Percentiles rank a stretch among this genome's conserved stretches.
These are phyloP conservation scores for Callinectes sapidus DNA, from an alignment of 2,888 invertebrate species.

Conservation along the genomic window DNA sequence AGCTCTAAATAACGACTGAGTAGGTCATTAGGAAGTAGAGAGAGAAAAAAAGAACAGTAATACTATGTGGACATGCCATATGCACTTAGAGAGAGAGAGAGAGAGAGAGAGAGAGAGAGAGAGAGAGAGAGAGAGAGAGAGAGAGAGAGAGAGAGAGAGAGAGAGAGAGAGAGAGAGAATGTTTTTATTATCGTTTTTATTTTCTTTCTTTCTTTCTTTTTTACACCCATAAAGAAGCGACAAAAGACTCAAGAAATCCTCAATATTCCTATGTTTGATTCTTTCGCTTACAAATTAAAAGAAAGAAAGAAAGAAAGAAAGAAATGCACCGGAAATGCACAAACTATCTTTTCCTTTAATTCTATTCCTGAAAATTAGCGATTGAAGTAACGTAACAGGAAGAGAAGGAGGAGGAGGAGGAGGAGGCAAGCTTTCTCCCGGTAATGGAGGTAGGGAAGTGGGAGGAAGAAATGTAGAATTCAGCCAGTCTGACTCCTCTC, in stretches of 20 bases:
- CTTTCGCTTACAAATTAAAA: background rate
- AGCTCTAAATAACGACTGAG: too few species aligned
- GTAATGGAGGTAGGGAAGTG: background rate
- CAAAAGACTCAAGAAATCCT: background rate
- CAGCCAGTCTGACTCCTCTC: background rate
- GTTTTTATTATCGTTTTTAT: too few species aligned
- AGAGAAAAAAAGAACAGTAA: too few species aligned
- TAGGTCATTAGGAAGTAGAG: too few species aligned
- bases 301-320: too few species aligned
- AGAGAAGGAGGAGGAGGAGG: background rate
- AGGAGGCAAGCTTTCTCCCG: conserved; percentile 15
- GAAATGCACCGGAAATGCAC: background rate
- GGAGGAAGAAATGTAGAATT: background rate
- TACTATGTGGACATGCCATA: too few species aligned
- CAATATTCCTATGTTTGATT: background rate
- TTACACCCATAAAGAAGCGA: background rate
- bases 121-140: background rate
- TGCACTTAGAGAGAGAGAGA: too few species aligned
- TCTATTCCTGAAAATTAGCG: background rate
- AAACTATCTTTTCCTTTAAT: background rate
- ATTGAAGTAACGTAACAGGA: background rate
- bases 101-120: too few species aligned
- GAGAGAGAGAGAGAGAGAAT: background rate
- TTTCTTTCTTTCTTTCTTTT: too few species aligned
- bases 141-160: background rate